A percentile compares a stretch with the other conserved stretches of the same genome.
Evolutionary conservation across 2,797 vertebrate species (phyloP).

Genomic region (Brachyalestes nurse): DNA sequence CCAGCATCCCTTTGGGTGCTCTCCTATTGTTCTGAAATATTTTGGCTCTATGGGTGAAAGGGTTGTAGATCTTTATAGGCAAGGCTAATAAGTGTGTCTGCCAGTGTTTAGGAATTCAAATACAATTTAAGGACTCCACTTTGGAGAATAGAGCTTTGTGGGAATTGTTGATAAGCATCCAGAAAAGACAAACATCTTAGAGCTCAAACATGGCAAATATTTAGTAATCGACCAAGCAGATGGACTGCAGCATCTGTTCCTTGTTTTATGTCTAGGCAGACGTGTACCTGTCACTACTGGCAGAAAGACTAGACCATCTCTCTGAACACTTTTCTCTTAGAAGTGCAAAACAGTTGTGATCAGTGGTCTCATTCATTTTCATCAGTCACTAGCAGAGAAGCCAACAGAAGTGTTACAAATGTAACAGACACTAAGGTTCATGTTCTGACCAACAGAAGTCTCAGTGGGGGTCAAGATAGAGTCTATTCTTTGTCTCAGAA

Average conservation of each 20-base stretch:
- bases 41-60: constrained; percentile 77
- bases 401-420: neutral
- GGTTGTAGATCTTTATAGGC: constrained; percentile 73
- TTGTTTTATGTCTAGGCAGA: constrained; percentile 8
- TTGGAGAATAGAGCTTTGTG: constrained; percentile 17
- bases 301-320: neutral
- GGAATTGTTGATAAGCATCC: constrained; percentile 13
- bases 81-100: constrained; percentile 69
- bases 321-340: constrained; percentile 7
- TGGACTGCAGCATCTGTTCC: constrained; percentile 19
- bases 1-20: constrained; percentile 67
- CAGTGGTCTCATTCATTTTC: constrained; percentile 72
- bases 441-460: constrained; percentile 18
- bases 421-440: neutral
- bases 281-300: neutral
- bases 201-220: constrained; percentile 11
- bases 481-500: constrained; percentile 40
- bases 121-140: constrained; percentile 61
- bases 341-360: constrained; percentile 77
- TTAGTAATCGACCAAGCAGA: constrained; percentile 26
- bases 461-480: constrained; percentile 1
- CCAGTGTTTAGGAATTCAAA: constrained; percentile 66
- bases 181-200: constrained; percentile 24
- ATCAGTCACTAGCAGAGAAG: constrained; percentile 72
- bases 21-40: constrained; percentile 74